Conservation (phyloP, 2,888 invertebrate species). For the Hirtodrosophila alboralis region DNA sequence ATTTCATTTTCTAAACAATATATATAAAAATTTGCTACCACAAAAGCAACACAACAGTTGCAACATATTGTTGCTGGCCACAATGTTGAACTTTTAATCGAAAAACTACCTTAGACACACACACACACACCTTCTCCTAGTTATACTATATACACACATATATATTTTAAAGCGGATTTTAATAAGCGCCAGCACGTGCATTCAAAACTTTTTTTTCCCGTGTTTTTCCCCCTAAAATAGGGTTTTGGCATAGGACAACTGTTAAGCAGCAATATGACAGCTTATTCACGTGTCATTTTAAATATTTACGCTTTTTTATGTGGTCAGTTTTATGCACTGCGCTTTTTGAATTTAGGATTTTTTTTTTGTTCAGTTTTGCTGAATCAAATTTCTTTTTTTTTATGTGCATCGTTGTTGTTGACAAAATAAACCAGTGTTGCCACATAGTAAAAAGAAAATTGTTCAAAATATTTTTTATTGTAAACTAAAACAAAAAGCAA, state of each 20-base stretch:
- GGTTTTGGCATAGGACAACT: too few relatives aligned
- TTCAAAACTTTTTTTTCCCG: conserved; percentile 15
- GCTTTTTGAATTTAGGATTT: neutral
- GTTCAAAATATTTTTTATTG: too few relatives aligned
- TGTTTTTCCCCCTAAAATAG: neutral
- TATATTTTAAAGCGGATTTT: conserved; percentile 38
- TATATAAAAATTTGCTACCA: conserved; percentile 18
- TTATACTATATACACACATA: neutral
- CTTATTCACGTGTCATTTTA: neutral
- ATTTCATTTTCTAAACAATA: conserved; percentile 59
- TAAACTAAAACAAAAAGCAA: too few relatives aligned
- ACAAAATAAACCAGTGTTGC: too few relatives aligned
- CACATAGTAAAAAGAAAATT: too few relatives aligned
- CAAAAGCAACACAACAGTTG: conserved; percentile 24
- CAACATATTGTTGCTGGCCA: conserved; percentile 37
- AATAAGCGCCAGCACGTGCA: conserved; percentile 40
- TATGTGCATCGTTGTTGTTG: too few relatives aligned
- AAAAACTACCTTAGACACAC: conserved; percentile 55
- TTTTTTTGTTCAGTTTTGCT: too few relatives aligned
- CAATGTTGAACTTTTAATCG: conserved; percentile 62
- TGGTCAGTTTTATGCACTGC: conserved; percentile 1
- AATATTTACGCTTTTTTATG: conserved; percentile 3
- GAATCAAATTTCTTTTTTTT: too few relatives aligned
- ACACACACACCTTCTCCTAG: too few relatives aligned
- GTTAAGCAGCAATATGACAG: neutral